Evolutionary conservation across 2,797 vertebrate genomes (phyloP).

Genomic region (Anabas testudineus): DNA sequence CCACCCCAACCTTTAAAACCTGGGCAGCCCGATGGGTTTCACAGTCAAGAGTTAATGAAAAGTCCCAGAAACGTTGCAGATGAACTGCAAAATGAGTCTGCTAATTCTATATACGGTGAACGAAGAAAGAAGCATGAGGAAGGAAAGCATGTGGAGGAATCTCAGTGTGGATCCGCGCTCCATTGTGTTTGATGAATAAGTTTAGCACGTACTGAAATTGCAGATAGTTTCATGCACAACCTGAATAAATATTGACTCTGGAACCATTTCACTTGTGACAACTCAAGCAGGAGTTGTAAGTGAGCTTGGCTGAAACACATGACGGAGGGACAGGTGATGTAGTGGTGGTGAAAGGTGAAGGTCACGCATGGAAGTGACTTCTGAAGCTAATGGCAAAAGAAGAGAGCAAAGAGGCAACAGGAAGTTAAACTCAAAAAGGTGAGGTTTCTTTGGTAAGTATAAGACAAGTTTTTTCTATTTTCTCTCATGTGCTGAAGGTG

Average conservation of each 20-base stretch:
- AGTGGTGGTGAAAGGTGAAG: slow-evolving; percentile 9
- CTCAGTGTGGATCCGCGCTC: slow-evolving; percentile 39
- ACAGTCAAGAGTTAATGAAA: slow-evolving; percentile 46
- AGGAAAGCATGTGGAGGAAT: slow-evolving; percentile 26
- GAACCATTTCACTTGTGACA: slow-evolving; percentile 42
- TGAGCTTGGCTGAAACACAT: background rate
- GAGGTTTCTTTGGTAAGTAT: background rate
- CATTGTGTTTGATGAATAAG: slow-evolving; percentile 57
- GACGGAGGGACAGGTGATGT: slow-evolving; percentile 31
- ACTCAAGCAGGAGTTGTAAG: slow-evolving; percentile 23
- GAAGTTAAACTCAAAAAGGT: background rate
- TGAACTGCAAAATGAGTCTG: slow-evolving; percentile 31
- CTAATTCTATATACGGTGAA: slow-evolving; percentile 6
- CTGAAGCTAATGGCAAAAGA: background rate
- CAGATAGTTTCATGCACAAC: slow-evolving; percentile 56
- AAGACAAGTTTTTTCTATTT: background rate
- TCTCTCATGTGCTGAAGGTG: background rate
- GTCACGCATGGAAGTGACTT: background rate
- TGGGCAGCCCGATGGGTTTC: slow-evolving; percentile 11
- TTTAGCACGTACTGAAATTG: slow-evolving; percentile 54
- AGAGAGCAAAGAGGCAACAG: background rate
- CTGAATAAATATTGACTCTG: slow-evolving; percentile 68
- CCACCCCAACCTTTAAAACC: slow-evolving; percentile 6
- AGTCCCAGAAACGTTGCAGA: slow-evolving; percentile 21
- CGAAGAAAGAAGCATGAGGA: background rate